Percentiles rank a stretch among this genome's conserved stretches.
Evolutionary conservation across 2,797 vertebrate genomes (phyloP).

Genomic region (Podarcis siculus): DNA sequence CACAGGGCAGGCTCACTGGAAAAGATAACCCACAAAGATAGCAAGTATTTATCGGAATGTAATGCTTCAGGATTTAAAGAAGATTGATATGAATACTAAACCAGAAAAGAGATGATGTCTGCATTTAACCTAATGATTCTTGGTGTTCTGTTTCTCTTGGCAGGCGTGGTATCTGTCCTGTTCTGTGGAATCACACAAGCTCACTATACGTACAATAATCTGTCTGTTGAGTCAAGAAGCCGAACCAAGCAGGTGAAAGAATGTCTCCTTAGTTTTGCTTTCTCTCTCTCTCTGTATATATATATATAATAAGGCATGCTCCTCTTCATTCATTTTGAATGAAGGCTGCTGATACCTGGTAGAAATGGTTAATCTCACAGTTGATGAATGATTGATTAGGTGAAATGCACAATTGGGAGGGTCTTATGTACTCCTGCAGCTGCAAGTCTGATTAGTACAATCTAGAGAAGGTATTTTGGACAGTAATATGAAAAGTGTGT

Average conservation of each 20-base stretch:
- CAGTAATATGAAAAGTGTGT: no score
- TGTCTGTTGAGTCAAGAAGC: constrained; percentile 92
- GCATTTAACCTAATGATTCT: not conserved
- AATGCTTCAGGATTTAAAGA: constrained; percentile 5
- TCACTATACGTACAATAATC: constrained; percentile 96
- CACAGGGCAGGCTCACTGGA: not conserved
- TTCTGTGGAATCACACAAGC: constrained; percentile 98
- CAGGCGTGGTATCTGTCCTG: constrained; percentile 96
- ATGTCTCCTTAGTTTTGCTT: not conserved
- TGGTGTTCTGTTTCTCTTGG: constrained; percentile 34
- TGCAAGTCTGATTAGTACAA: no score
- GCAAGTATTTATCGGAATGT: not conserved
- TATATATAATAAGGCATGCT: not conserved
- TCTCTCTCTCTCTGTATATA: not conserved
- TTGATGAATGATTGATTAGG: not conserved
- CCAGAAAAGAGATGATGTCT: not conserved
- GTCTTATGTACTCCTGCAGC: not conserved
- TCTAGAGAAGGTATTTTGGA: no score
- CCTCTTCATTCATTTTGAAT: not conserved
- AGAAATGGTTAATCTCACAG: not conserved
- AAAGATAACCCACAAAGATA: not conserved
- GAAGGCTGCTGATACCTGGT: not conserved
- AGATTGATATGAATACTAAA: not conserved
- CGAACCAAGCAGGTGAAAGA: constrained; percentile 92
- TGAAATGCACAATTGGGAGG: not conserved